These are phyloP conservation scores for Scomber scombrus DNA, from an alignment of 2,113 vertebrate species.

Conservation along the genomic window DNA sequence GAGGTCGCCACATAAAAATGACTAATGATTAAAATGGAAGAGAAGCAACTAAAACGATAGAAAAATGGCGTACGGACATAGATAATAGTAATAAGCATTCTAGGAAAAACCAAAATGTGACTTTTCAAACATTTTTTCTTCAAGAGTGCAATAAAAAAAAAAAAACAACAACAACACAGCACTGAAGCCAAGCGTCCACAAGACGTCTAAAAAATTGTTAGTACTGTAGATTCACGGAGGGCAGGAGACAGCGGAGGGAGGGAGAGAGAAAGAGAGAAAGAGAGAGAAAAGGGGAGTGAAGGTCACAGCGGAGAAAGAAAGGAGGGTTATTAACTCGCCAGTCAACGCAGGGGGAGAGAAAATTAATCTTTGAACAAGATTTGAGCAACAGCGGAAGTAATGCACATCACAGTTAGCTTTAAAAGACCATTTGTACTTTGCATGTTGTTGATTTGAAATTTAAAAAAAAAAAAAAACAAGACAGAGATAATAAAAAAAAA, in stretches of 20 bases:
- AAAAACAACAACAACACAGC: slow-evolving; percentile 92
- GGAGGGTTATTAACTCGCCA: slow-evolving; percentile 85
- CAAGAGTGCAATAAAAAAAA: slow-evolving; percentile 90
- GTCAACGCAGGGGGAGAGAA: slow-evolving; percentile 84
- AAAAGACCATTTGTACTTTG: slow-evolving; percentile 80
- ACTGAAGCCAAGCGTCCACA: slow-evolving; percentile 94
- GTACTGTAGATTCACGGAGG: slow-evolving; percentile 92
- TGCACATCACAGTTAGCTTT: slow-evolving; percentile 90
- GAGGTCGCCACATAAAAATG: slow-evolving; percentile 90
- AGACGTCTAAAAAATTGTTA: slow-evolving; percentile 92
- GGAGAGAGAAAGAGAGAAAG: too few species aligned
- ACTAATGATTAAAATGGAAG: slow-evolving; percentile 90
- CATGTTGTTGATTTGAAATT: slow-evolving; percentile 64
- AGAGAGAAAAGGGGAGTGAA: slow-evolving; percentile 77
- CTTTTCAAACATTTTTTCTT: slow-evolving; percentile 76
- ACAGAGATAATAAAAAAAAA: too few species aligned
- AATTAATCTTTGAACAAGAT: slow-evolving; percentile 81
- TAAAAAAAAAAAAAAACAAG: slow-evolving; percentile 36
- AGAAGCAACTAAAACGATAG: slow-evolving; percentile 88
- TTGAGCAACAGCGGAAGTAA: slow-evolving; percentile 84
- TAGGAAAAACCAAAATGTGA: slow-evolving; percentile 87
- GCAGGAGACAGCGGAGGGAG: slow-evolving; percentile 65
- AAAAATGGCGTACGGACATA: slow-evolving; percentile 83
- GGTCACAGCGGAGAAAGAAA: slow-evolving; percentile 88
- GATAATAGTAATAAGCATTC: slow-evolving; percentile 82